phyloP scores from a whole-genome alignment of 2,113 vertebrate genomes.

The Taxidea taxus region DNA sequence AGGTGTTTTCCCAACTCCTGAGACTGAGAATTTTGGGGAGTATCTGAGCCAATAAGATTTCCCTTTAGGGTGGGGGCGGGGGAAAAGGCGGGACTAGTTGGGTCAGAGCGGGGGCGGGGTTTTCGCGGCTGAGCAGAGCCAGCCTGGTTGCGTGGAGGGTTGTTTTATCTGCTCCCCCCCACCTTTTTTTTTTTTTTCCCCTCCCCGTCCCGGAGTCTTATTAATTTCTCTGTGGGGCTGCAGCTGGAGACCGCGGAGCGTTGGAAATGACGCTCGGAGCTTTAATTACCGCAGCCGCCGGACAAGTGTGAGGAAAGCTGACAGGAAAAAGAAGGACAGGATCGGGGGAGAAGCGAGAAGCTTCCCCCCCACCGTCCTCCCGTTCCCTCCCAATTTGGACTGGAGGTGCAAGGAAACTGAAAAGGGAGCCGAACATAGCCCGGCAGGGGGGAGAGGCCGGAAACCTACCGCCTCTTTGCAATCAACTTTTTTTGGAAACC shows the following conservation, averaged over 20 bases:
- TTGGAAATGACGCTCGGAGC: conserved; percentile 70
- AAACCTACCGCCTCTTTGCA: conserved; percentile 68
- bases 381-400: conserved; percentile 52
- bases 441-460: conserved; percentile 57
- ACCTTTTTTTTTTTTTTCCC: neutral
- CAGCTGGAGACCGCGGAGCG: conserved; percentile 72
- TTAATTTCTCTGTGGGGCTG: conserved; percentile 73
- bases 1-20: conserved; percentile 78
- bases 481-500: conserved; percentile 78
- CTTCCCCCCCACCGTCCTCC: neutral
- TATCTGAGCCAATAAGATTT: conserved; percentile 63
- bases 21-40: conserved; percentile 60
- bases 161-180: neutral
- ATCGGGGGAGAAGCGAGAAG: conserved; percentile 24
- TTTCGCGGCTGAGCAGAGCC: conserved; percentile 34
- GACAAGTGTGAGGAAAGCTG: conserved; percentile 71
- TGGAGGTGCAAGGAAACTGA: conserved; percentile 54
- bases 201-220: neutral
- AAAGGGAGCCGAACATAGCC: conserved; percentile 48
- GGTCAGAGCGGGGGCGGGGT: conserved; percentile 70
- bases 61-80: conserved; percentile 18
- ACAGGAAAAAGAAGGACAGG: conserved; percentile 40
- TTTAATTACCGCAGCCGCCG: conserved; percentile 68
- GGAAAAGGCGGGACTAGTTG: conserved; percentile 50
- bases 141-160: conserved; percentile 58